Evolutionary conservation across 2,888 invertebrate genomes (phyloP).

Genomic region (Xanthia icteritia): DNA sequence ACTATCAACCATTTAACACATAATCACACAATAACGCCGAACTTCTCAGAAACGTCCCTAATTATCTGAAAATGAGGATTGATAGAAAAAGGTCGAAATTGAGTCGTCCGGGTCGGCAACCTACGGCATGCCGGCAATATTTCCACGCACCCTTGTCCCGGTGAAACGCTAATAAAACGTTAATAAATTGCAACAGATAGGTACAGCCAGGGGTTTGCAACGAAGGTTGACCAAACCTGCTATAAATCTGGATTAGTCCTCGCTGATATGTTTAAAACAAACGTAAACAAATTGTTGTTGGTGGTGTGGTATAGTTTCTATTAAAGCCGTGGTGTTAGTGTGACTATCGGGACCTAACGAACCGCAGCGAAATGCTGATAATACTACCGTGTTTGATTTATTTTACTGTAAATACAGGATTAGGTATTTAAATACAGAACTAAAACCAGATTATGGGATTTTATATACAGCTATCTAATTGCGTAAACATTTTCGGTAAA

Average conservation of each 20-base stretch:
- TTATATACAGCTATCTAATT: not conserved
- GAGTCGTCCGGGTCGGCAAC: conserved; percentile 22
- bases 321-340: conserved; percentile 46
- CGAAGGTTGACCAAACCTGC: conserved; percentile 59
- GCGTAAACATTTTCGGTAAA: too few species aligned
- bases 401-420: conserved; percentile 23
- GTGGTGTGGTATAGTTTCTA: conserved; percentile 60
- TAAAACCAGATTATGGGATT: conserved; percentile 17
- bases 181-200: conserved; percentile 65
- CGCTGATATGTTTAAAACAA: conserved; percentile 64
- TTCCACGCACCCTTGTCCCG: conserved; percentile 47
- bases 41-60: conserved; percentile 12
- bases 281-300: conserved; percentile 62
- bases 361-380: conserved; percentile 26
- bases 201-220: conserved; percentile 42
- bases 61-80: conserved; percentile 50
- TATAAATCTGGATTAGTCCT: conserved; percentile 68
- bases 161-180: conserved; percentile 64
- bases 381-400: conserved; percentile 44
- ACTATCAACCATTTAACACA: conserved; percentile 4
- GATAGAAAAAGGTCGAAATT: conserved; percentile 42
- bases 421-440: conserved; percentile 26
- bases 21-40: conserved; percentile 12
- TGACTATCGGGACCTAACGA: conserved; percentile 33
- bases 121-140: conserved; percentile 56